These are phyloP conservation scores for Elachura formosa DNA, from an alignment of 2,113 vertebrate species.

Conservation along the genomic window DNA sequence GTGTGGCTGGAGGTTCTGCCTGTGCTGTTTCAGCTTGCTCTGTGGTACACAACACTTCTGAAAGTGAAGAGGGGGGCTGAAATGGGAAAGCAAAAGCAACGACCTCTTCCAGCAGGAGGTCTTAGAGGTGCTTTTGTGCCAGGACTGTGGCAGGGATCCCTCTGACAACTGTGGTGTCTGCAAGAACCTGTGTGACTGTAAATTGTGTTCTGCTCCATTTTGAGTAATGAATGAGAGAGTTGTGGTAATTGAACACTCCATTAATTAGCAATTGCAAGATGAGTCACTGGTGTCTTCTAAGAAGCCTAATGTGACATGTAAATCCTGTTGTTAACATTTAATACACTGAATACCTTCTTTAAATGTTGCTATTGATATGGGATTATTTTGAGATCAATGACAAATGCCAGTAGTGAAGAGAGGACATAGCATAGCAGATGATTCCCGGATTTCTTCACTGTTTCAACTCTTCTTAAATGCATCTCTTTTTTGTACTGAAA, in stretches of 20 bases:
- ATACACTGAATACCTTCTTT: neutral
- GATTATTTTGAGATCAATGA: neutral
- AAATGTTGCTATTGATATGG: neutral
- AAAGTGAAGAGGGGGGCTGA: neutral
- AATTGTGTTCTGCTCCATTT: neutral
- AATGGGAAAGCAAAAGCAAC: neutral
- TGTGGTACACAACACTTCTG: neutral
- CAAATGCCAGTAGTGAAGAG: neutral
- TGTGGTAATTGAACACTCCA: neutral
- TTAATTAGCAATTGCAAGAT: neutral
- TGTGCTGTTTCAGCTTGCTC: neutral
- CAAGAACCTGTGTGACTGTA: fast-evolving
- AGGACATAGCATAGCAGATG: neutral
- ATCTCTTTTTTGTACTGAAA: neutral
- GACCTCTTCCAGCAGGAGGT: neutral
- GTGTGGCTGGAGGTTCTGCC: neutral
- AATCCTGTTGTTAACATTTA: neutral
- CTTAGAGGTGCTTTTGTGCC: neutral
- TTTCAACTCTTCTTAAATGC: neutral
- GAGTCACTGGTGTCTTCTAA: neutral
- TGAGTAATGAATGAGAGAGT: neutral
- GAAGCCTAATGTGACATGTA: neutral
- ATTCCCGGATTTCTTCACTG: neutral
- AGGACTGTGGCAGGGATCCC: neutral
- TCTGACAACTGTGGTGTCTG: neutral